Evolutionary conservation across 2,113 vertebrate genomes (phyloP).

Genomic region (Dermatemys mawii): DNA sequence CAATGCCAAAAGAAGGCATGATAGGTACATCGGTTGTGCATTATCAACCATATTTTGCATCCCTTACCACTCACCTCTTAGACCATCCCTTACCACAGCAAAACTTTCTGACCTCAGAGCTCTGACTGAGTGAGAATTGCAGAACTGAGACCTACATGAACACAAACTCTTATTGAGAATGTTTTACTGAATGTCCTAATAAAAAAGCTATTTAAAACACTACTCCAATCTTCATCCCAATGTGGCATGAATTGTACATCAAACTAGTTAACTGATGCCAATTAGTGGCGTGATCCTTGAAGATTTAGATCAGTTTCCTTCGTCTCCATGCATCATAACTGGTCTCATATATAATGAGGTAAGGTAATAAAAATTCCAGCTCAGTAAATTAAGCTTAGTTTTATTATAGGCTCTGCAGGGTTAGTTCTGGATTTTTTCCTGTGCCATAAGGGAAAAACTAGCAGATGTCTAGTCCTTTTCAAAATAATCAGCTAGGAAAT

Average conservation of each 20-base stretch:
- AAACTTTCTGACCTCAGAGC: neutral
- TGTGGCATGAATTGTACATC: neutral
- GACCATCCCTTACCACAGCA: fast-evolving
- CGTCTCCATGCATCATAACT: neutral
- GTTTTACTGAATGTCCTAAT: neutral
- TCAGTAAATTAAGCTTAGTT: conserved; percentile 10
- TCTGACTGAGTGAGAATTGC: neutral
- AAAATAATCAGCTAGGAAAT: neutral
- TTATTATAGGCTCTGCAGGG: conserved; percentile 54
- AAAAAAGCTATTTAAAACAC: neutral
- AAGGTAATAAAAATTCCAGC: conserved; percentile 22
- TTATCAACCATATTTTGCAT: neutral
- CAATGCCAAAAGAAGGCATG: neutral
- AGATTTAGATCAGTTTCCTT: neutral
- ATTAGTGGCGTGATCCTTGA: neutral
- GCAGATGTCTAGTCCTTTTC: neutral
- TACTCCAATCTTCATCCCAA: neutral
- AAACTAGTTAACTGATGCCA: neutral
- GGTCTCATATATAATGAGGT: neutral
- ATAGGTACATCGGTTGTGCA: neutral
- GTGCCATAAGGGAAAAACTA: conserved; percentile 51
- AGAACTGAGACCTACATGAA: neutral
- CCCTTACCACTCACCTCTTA: neutral
- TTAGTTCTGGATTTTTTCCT: conserved; percentile 24
- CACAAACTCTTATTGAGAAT: neutral